These are phyloP conservation scores for Stratiomys singularior DNA, from an alignment of 2,888 invertebrate genomes.

Conservation along the genomic window DNA sequence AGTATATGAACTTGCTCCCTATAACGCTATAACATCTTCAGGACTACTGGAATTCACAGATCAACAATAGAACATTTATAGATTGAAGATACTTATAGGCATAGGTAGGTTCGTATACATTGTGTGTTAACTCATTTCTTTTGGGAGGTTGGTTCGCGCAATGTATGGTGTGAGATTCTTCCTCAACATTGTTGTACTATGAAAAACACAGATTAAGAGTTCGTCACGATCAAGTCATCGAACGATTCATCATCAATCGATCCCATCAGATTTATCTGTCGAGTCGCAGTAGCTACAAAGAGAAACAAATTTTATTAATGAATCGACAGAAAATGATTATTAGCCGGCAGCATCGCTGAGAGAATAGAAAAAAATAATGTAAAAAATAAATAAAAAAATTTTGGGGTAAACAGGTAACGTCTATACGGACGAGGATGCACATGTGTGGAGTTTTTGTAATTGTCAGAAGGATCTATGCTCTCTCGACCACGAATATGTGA, in stretches of 20 bases:
- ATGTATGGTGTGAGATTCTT: background rate
- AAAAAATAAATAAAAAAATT: background rate
- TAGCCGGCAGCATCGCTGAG: slow-evolving; percentile 22
- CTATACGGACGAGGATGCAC: background rate
- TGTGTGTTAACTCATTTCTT: background rate
- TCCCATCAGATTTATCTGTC: slow-evolving; percentile 19
- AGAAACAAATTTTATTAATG: slow-evolving; percentile 49
- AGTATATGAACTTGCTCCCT: slow-evolving; percentile 13
- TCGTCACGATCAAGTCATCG: slow-evolving; percentile 42
- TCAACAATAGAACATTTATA: slow-evolving; percentile 12
- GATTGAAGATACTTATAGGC: slow-evolving; percentile 1
- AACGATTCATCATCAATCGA: slow-evolving; percentile 31
- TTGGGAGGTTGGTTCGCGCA: background rate
- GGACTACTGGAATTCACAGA: slow-evolving; percentile 44
- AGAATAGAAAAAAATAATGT: background rate
- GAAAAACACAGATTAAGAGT: slow-evolving; percentile 3
- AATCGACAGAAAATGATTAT: slow-evolving; percentile 49
- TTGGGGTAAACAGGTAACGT: slow-evolving; percentile 20
- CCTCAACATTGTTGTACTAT: background rate
- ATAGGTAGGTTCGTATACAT: background rate
- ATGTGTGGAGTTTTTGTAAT: background rate
- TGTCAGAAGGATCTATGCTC: no score
- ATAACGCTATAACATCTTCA: slow-evolving; percentile 38
- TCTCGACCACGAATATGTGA: no score
- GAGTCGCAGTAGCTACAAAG: slow-evolving; percentile 39